Evolutionary conservation across 2,113 vertebrate species (phyloP).

Genomic region (Hiodon alosoides): DNA sequence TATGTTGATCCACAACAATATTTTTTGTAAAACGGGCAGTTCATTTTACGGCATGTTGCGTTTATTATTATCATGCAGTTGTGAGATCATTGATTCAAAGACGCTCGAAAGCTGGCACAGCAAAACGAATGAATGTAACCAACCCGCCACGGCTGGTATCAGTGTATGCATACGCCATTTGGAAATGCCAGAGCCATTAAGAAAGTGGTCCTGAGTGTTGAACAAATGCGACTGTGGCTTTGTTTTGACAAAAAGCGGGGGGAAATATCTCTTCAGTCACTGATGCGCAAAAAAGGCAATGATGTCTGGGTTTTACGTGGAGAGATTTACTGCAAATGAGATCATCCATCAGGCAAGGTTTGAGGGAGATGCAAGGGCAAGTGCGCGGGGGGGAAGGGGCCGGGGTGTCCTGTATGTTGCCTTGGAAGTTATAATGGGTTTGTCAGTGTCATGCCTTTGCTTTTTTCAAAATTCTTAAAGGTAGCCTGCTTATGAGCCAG

Average conservation of each 20-base stretch:
- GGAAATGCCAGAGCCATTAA: background rate
- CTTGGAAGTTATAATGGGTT: slow-evolving; percentile 15
- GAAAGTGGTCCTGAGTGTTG: slow-evolving; percentile 7
- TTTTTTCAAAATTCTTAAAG: background rate
- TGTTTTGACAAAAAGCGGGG: slow-evolving; percentile 6
- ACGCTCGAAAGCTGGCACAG: background rate
- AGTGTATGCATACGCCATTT: background rate
- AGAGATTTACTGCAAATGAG: slow-evolving; percentile 48
- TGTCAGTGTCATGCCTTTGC: slow-evolving; percentile 12
- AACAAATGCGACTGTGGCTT: slow-evolving; percentile 1
- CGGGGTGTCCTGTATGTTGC: slow-evolving; percentile 13
- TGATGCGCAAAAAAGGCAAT: slow-evolving; percentile 25
- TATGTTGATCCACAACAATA: slow-evolving; percentile 41
- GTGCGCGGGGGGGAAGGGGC: slow-evolving; percentile 22
- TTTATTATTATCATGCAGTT: slow-evolving; percentile 55
- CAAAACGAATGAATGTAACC: background rate
- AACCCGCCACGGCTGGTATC: background rate
- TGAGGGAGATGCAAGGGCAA: slow-evolving; percentile 35
- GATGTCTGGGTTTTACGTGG: slow-evolving; percentile 32
- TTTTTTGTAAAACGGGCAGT: slow-evolving; percentile 48
- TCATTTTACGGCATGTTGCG: slow-evolving; percentile 52
- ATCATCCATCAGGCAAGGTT: slow-evolving; percentile 56
- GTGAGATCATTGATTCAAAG: slow-evolving; percentile 31
- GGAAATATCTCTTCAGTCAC: slow-evolving; percentile 11
- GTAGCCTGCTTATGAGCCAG: background rate